Evolutionary conservation across 2,797 vertebrate genomes (phyloP), one percentile per base, ranked within the genome.

Genomic region (Pseudotriccus pelzelni): DNA sequence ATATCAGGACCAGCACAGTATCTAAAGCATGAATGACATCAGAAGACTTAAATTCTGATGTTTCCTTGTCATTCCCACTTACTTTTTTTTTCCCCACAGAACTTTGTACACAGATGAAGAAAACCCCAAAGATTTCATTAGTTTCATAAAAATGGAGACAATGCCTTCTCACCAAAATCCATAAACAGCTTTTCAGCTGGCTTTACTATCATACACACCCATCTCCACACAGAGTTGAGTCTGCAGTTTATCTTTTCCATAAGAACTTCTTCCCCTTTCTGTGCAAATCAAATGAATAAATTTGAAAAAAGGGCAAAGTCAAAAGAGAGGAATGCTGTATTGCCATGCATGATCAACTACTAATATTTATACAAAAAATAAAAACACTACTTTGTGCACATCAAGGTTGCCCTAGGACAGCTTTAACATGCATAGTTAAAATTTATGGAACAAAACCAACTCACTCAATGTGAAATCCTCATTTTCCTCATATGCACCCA

Each of bases 351-450:
- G 89, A 70, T 88, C 76, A 95, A 95, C 92, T 94, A 72, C 83
- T 94, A 95, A 96, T 89, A 95, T 78, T 95, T 94, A 91, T 75
- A 85, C 92, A 85, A 93, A 94, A 95, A 76, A 91, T 86, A 63
- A 68, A 90, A 93, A 89, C 74, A 79, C 56, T 74, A 37, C 90
- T 77, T 22, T 36, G 90, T 67, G 73, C 75, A 81, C 69, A 78
- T 69, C 66, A 63, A 39, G 80, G 76, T 84, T 91, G 76, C 44
- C 63, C 64, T 63, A 76, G 66, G 73, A 96, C 73, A 86, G 36
- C 50, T 86, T 79, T 79, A 78, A 60, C 52, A 37, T 21, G 47
- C 44, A 32, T 19, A 74, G 80, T 94, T 97, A 95, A 94, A 88
- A 85, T 93, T 94, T 93, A 94, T 41, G 56, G 85, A 87, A 86